Conservation (phyloP, 2,797 vertebrate genomes). For the Diplodus puntazzo region DNA sequence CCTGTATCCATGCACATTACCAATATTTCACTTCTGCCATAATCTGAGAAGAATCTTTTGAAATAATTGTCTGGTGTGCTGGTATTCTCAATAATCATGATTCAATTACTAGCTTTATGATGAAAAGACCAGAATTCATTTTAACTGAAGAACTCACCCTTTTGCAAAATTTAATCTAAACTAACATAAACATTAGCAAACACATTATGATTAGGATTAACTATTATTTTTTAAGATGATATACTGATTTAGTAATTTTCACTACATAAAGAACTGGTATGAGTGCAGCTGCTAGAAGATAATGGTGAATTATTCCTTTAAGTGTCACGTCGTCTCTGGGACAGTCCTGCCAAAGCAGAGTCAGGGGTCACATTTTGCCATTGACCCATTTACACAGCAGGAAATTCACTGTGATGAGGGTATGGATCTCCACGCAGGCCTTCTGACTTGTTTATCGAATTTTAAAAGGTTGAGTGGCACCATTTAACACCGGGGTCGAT, state of each 20-base stretch:
- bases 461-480: slow-evolving; percentile 80
- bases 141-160: neutral
- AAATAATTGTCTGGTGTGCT: too few relatives aligned
- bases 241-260: neutral
- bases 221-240: neutral
- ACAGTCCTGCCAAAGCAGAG: slow-evolving; percentile 12
- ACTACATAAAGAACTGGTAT: neutral
- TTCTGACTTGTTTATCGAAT: slow-evolving; percentile 77
- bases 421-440: slow-evolving; percentile 60
- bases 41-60: too few relatives aligned
- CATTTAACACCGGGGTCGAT: slow-evolving; percentile 79
- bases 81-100: too few relatives aligned
- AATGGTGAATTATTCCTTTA: slow-evolving; percentile 12
- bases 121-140: too few relatives aligned
- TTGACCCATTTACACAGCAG: slow-evolving; percentile 66
- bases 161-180: neutral
- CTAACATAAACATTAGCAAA: neutral
- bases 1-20: too few relatives aligned
- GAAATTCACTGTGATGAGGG: slow-evolving; percentile 74
- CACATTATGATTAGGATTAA: neutral
- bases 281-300: neutral
- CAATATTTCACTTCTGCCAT: too few relatives aligned
- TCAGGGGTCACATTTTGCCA: slow-evolving; percentile 53
- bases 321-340: neutral
- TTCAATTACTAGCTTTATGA: too few relatives aligned